A percentile compares a stretch with the other conserved stretches of the same genome.
Evolutionary conservation across 2,113 vertebrate species (phyloP).

Genomic region (Ploceus nigricollis): DNA sequence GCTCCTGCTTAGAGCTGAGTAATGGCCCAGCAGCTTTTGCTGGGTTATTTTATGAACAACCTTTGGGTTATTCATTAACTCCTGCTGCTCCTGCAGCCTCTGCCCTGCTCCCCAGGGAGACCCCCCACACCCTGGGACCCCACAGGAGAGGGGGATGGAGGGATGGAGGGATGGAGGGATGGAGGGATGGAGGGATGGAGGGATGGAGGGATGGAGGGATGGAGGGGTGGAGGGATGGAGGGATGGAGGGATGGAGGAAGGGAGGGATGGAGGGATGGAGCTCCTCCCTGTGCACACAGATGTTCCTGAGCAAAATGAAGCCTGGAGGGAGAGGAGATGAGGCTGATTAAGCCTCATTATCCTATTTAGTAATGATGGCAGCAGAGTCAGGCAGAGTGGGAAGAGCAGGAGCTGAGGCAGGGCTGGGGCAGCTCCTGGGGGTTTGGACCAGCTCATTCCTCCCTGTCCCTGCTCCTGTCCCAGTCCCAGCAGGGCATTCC

Average conservation of each 20-base stretch:
- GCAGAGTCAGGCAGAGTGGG: background rate
- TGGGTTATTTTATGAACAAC: too few species aligned
- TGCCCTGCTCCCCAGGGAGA: background rate
- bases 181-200: too few species aligned
- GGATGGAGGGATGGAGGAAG: too few species aligned
- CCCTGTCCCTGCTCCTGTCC: background rate
- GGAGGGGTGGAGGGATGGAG: too few species aligned
- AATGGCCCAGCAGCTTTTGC: background rate
- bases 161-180: too few species aligned
- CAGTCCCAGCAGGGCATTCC: background rate
- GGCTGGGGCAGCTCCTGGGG: rapidly evolving
- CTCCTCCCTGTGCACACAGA: background rate
- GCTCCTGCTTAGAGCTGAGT: background rate
- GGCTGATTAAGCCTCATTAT: conserved; percentile 33
- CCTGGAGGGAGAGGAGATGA: background rate
- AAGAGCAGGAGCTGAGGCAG: background rate
- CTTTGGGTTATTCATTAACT: background rate
- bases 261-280: rapidly evolving
- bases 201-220: too few species aligned
- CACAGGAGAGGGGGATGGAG: rapidly evolving
- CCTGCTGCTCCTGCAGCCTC: background rate
- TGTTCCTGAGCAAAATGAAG: background rate
- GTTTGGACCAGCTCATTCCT: background rate
- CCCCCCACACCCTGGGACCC: background rate
- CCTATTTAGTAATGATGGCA: background rate